phyloP scores from a whole-genome alignment of 2,113 vertebrate species.

The Siniperca knerii region DNA sequence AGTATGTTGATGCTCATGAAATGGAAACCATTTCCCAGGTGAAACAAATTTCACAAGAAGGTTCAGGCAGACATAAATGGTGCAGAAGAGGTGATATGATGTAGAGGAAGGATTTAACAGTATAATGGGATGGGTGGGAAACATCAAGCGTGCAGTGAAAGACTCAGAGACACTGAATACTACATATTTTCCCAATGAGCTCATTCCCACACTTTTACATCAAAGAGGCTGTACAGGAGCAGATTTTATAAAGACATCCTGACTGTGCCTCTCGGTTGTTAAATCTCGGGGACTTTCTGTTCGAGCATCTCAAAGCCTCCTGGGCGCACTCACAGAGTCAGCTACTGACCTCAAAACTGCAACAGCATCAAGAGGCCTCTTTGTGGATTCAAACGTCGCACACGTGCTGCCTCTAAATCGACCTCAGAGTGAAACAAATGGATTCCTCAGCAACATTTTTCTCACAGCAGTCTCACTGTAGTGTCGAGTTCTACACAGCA shows the following conservation, averaged over 20 bases:
- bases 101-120: not conserved
- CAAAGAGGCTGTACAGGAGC: slow-evolving; percentile 12
- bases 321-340: slow-evolving; percentile 1
- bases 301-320: slow-evolving; percentile 23
- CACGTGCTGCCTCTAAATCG: slow-evolving; percentile 34
- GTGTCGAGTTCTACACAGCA: not conserved
- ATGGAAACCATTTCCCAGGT: not conserved
- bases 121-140: not conserved
- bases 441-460: slow-evolving; percentile 31
- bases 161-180: not conserved
- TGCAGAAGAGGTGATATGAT: not conserved
- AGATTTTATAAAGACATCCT: slow-evolving; percentile 4
- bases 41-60: not conserved
- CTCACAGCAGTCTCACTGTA: not conserved
- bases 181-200: not conserved
- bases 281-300: slow-evolving; percentile 20
- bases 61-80: not conserved
- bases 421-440: slow-evolving; percentile 42
- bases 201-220: slow-evolving; percentile 22
- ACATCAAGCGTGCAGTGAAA: not conserved
- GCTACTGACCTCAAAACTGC: slow-evolving; percentile 44
- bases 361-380: slow-evolving; percentile 55
- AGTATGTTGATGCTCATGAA: not conserved
- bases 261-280: not conserved
- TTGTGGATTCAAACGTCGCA: slow-evolving; percentile 33